phyloP scores from a whole-genome alignment of 2,113 vertebrate genomes.

The Himantopus leucocephalus region DNA sequence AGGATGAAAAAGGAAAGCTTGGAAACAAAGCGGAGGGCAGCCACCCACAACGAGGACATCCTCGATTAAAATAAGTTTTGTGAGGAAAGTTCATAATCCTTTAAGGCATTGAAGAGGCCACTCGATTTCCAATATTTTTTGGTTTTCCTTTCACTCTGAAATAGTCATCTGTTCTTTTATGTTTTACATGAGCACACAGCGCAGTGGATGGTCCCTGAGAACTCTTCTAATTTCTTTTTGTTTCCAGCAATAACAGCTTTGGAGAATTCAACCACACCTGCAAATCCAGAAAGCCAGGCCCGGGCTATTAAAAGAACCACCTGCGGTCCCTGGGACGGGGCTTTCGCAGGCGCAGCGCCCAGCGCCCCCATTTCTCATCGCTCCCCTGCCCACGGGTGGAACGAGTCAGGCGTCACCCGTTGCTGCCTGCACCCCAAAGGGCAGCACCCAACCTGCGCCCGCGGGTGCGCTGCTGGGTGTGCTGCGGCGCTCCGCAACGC shows the following conservation, averaged over 20 bases:
- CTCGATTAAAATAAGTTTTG: not conserved
- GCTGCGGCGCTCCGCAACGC: not conserved
- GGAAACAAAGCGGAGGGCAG: not conserved
- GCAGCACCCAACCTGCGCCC: not conserved
- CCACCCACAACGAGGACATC: not conserved
- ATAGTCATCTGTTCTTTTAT: not conserved
- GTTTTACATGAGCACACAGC: slow-evolving; percentile 25
- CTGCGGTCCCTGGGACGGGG: not conserved
- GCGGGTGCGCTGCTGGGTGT: not conserved
- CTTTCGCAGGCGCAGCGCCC: fast-evolving
- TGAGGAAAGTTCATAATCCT: not conserved
- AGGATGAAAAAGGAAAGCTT: not conserved
- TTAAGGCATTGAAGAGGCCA: not conserved
- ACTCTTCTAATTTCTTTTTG: slow-evolving; percentile 1
- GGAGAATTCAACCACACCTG: not conserved
- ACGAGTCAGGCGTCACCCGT: no score
- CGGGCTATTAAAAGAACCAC: not conserved
- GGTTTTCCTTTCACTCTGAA: slow-evolving; percentile 11
- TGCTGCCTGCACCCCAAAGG: fast-evolving
- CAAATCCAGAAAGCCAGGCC: slow-evolving; percentile 34
- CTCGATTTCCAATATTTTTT: not conserved
- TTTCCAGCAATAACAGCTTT: slow-evolving; percentile 51
- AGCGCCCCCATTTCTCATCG: fast-evolving
- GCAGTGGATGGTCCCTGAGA: not conserved
- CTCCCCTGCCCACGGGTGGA: not conserved